Evolutionary conservation across 2,888 invertebrate genomes (phyloP).

Genomic region (Chrysolina americana): DNA sequence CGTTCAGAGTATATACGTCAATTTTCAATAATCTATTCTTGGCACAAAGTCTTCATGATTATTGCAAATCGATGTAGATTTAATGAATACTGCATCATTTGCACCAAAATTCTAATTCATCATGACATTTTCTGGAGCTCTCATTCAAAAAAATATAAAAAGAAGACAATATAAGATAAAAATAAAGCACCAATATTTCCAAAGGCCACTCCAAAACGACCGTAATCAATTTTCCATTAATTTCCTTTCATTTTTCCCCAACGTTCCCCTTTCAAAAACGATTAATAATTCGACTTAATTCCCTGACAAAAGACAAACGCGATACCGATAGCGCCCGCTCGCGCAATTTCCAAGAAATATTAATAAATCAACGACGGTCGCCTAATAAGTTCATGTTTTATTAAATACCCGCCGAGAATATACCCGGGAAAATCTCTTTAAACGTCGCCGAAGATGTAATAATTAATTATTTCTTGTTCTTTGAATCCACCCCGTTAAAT

Average conservation of each 20-base stretch:
- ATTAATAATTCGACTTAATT: conserved; percentile 14
- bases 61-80: no score
- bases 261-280: not conserved
- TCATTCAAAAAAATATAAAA: no score
- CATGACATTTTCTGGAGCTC: no score
- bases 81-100: no score
- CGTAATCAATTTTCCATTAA: not conserved
- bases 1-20: no score
- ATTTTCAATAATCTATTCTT: no score
- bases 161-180: no score
- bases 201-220: no score
- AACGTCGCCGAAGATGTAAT: conserved; percentile 30
- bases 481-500: conserved; percentile 32
- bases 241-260: not conserved
- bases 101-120: no score
- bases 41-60: no score
- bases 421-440: conserved; percentile 29
- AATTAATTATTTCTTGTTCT: conserved; percentile 40
- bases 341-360: conserved; percentile 22
- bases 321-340: conserved; percentile 14
- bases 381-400: conserved; percentile 34
- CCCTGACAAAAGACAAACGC: conserved; percentile 11
- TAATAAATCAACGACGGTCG: conserved; percentile 29
- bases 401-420: conserved; percentile 37
- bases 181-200: no score